Conservation (phyloP, 2,797 vertebrate genomes). For the Rhincodon typus region DNA sequence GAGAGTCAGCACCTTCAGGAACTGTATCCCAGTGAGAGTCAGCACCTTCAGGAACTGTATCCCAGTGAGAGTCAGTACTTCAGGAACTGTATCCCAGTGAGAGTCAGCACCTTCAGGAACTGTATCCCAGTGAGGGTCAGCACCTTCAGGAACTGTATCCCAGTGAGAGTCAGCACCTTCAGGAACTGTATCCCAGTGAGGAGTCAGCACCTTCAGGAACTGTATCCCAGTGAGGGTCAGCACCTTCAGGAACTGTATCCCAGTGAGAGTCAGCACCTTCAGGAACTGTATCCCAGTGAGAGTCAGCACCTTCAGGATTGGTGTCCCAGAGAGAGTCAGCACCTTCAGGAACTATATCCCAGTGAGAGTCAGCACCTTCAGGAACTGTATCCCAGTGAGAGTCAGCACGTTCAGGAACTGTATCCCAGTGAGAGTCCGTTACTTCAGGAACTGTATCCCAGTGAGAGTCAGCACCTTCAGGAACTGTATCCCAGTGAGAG, state of each 20-base stretch:
- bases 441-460: background rate
- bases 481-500: background rate
- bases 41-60: background rate
- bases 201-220: too few relatives aligned
- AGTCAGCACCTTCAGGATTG: background rate
- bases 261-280: background rate
- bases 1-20: background rate
- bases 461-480: background rate
- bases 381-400: background rate
- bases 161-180: background rate
- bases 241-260: background rate
- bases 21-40: background rate
- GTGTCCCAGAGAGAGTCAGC: background rate
- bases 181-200: background rate
- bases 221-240: background rate
- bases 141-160: too few relatives aligned
- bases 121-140: background rate
- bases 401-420: too few relatives aligned
- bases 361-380: background rate
- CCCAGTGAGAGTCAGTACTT: background rate
- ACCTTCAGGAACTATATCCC: too few relatives aligned
- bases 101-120: background rate
- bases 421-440: background rate
- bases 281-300: background rate
- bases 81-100: background rate